Evolutionary conservation across 2,113 vertebrate genomes (phyloP).

Genomic region (Sylvia atricapilla): DNA sequence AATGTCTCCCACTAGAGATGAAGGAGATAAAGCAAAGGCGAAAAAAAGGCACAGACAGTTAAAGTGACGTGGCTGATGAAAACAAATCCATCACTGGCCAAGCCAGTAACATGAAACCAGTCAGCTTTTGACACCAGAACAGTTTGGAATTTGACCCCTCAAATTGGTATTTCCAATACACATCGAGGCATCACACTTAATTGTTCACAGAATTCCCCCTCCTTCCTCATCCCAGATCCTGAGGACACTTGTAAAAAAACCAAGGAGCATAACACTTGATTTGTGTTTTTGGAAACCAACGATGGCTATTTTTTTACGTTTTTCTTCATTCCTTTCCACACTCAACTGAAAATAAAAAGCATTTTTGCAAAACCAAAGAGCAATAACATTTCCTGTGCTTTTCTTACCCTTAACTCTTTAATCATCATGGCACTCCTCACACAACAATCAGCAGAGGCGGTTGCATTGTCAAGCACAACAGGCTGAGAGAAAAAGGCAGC

Average conservation of each 20-base stretch:
- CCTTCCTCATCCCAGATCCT: not conserved
- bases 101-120: not conserved
- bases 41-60: not conserved
- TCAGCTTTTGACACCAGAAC: not conserved
- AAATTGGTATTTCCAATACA: not conserved
- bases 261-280: not conserved
- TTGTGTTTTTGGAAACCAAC: not conserved
- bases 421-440: not conserved
- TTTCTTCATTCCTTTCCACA: not conserved
- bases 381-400: not conserved
- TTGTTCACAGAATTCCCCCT: not conserved
- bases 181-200: not conserved
- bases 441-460: not conserved
- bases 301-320: not conserved
- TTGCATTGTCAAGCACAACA: not conserved
- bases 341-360: not conserved
- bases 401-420: not conserved
- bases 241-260: not conserved
- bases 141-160: not conserved
- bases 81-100: not conserved
- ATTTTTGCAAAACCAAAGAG: not conserved
- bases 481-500: not conserved
- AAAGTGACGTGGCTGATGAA: conserved; percentile 1
- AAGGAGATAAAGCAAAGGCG: conserved; percentile 31
- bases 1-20: conserved; percentile 23